Percentiles rank a stretch among this genome's conserved stretches.
phyloP scores from a whole-genome alignment of 2,888 invertebrate species.

The Drosophila nr. fundita region DNA sequence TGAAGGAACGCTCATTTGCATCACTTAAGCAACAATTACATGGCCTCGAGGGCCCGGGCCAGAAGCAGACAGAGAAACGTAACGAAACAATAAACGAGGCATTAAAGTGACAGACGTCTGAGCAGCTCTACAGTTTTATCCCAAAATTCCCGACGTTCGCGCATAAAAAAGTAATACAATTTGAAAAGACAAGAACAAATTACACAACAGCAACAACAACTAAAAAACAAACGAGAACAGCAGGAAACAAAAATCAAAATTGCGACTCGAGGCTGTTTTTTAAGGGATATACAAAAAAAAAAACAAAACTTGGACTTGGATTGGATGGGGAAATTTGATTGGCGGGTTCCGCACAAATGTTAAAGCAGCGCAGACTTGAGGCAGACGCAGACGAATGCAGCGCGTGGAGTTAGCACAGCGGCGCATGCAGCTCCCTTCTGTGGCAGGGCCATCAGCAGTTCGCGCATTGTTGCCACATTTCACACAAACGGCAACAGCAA shows the following conservation, averaged over 20 bases:
- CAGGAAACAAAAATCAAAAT: slow-evolving; percentile 53
- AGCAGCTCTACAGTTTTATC: slow-evolving; percentile 16
- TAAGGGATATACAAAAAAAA: slow-evolving; percentile 1
- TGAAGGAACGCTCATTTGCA: slow-evolving; percentile 67
- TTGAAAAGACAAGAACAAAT: slow-evolving; percentile 17
- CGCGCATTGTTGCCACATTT: slow-evolving; percentile 72
- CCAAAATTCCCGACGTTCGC: slow-evolving; percentile 27
- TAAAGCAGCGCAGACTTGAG: slow-evolving; percentile 53
- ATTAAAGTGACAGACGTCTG: slow-evolving; percentile 59
- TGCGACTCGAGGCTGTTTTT: slow-evolving; percentile 49
- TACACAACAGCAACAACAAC: background rate
- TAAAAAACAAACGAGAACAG: slow-evolving; percentile 12
- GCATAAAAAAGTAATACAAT: slow-evolving; percentile 59
- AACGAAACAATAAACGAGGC: slow-evolving; percentile 60
- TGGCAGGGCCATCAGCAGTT: slow-evolving; percentile 29
- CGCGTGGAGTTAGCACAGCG: background rate
- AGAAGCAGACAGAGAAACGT: slow-evolving; percentile 10
- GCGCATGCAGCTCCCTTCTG: slow-evolving; percentile 6
- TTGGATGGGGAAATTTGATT: slow-evolving; percentile 40
- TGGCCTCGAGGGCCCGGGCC: slow-evolving; percentile 49
- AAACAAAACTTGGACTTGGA: slow-evolving; percentile 17
- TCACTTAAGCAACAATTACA: slow-evolving; percentile 74
- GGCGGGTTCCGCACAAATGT: slow-evolving; percentile 28
- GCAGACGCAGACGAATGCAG: slow-evolving; percentile 53
- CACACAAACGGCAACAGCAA: slow-evolving; percentile 46